Evolutionary conservation across 1,140 invertebrate species (phyloP).

Genomic region (Brachionus rubens): DNA sequence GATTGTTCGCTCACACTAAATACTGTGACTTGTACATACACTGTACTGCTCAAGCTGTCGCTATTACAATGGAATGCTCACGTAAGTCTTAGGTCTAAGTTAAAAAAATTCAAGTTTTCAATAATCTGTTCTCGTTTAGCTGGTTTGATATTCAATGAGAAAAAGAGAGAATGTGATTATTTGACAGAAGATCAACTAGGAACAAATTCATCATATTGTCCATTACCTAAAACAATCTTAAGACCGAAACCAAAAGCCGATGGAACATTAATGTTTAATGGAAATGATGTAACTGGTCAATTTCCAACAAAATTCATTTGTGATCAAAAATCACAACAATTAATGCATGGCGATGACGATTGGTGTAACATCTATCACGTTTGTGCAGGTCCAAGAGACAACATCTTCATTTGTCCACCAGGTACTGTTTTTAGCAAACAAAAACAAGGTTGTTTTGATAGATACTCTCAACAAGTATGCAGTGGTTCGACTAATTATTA

Average conservation of each 20-base stretch:
- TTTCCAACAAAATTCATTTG: conserved; percentile 41
- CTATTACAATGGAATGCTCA: conserved; percentile 46
- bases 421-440: conserved; percentile 39
- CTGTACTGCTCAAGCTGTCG: conserved; percentile 44
- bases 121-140: not conserved
- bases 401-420: conserved; percentile 47
- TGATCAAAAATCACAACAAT: conserved; percentile 16
- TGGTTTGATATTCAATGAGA: conserved; percentile 46
- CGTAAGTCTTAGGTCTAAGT: not conserved
- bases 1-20: conserved; percentile 23
- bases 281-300: conserved; percentile 31
- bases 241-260: conserved; percentile 42
- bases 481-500: conserved; percentile 29
- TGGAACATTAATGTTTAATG: conserved; percentile 34
- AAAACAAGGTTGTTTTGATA: conserved; percentile 46
- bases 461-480: not conserved
- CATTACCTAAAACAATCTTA: conserved; percentile 27
- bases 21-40: conserved; percentile 46
- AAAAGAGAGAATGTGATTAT: conserved; percentile 39
- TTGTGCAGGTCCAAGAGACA: conserved; percentile 37
- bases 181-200: conserved; percentile 19
- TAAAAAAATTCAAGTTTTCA: not conserved
- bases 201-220: conserved; percentile 31
- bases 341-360: conserved; percentile 20
- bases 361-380: conserved; percentile 47